Base-by-base conservation (phyloP, 2,888 invertebrate species). In the Chrysolina americana region DNA sequence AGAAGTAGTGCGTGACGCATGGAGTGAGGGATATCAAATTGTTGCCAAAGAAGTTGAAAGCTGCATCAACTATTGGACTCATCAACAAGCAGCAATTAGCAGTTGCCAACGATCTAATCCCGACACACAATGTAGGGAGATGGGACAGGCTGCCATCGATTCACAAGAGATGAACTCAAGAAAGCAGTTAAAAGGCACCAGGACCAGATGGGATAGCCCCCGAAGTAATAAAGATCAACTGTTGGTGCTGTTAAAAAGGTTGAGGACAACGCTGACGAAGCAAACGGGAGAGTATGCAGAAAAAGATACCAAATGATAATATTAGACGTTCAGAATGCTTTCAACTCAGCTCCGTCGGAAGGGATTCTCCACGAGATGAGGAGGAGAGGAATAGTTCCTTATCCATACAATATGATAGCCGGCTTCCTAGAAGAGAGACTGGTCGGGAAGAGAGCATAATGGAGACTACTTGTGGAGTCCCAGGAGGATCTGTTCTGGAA, bases 121-220 rank as follows among this genome's bases (percentile, higher is more conserved):
- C 73, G 19, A 19, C 44, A 21, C 74, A 70, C 28, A 10, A 48
- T 4, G 41, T 62, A 13, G 44, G 1, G 15, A 72, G 11, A 17
- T 72, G 72, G 76, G 71, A 53, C n/a, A 41, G 50, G 17, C 44
- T 70, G n/a, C 56, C 56, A 53, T 21, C 47, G n/a, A 2, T 68
- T 68, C 17, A 68, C 71, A 41, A 66, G 73, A 63, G 41, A 71
- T 50, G 75, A 80, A 59, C 73, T 81, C 59, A 53, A 47, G 68
- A 53, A 71, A 28, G 75, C 77, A 53, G 11, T 36, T 73, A 76
- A 36, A 81, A 74, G 77, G 76, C 79, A 41, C 68, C 74, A 21
- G 79, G 77, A 68, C 73, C 73, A 62, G 73, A 73, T 11, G n/a
- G 1, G 4, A 47, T 73, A 13, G 17, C 73, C 8, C 10, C 63